phyloP scores from a whole-genome alignment of 2,113 vertebrate genomes.

The Petrocephalus zakoni region DNA sequence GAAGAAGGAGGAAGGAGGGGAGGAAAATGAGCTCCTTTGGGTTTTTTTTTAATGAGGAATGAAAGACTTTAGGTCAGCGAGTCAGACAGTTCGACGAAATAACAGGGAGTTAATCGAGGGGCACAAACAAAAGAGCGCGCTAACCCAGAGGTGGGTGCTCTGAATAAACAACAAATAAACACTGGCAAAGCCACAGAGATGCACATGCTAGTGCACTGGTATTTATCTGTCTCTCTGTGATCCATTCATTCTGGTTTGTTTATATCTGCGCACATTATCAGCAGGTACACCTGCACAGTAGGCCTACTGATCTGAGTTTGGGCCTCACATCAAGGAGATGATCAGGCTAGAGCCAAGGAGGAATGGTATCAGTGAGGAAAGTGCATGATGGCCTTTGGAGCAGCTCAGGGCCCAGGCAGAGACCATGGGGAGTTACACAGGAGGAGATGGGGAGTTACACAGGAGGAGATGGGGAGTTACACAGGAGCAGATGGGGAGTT shows the following conservation, averaged over 20 bases:
- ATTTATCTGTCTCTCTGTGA: neutral
- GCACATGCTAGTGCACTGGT: neutral
- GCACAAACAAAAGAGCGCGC: neutral
- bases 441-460: neutral
- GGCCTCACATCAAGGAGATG: conserved; percentile 58
- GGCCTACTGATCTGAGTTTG: conserved; percentile 69
- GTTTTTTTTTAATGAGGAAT: conserved; percentile 5
- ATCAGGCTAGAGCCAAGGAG: conserved; percentile 64
- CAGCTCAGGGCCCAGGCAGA: neutral
- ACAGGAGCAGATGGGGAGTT: neutral
- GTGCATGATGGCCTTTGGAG: conserved; percentile 53
- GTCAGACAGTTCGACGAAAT: neutral
- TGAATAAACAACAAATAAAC: neutral
- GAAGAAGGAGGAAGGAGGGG: neutral
- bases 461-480: neutral
- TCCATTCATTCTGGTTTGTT: neutral
- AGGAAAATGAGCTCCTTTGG: neutral
- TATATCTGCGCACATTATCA: neutral
- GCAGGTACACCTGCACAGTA: conserved; percentile 40
- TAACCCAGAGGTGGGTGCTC: neutral
- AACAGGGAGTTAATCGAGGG: conserved; percentile 1
- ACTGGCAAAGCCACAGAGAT: neutral
- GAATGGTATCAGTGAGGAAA: conserved; percentile 63
- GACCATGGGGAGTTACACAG: neutral
- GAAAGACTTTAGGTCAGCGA: conserved; percentile 12